Base-by-base conservation (phyloP, 2,797 vertebrate genomes). In the Craterocephalus amniculus region DNA sequence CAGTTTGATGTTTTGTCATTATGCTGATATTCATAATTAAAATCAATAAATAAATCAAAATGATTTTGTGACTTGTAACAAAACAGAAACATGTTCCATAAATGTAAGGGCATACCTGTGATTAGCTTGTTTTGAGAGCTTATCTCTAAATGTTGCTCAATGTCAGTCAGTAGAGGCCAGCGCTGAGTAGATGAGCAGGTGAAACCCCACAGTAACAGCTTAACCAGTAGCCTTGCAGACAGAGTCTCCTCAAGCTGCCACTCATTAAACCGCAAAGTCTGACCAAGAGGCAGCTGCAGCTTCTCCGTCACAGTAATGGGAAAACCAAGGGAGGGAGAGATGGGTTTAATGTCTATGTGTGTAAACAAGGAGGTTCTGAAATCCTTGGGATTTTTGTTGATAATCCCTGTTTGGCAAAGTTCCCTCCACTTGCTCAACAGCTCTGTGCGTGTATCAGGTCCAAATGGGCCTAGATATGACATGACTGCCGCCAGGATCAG, bases 391-490 rank as follows among this genome's bases (percentile, higher is more conserved):
- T 88, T 88, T 22, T 85, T 57, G 8, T 85, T 14, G 13, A 95
- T 91, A 52, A 43, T 82, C 56, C 87, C 91, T 22, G 93, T 94
- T 8, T 76, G 73, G 51, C 94, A 96, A 6, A 96, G 55, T 2
- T 81, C 79, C 71, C 79, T 89, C 96, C 96, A 97, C 79, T 95
- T 96, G 57, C 72, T 76, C n/a, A 96, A 67, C 2, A 98, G 83
- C 63, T 95, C 93, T 31, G 80, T 70, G 16, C 94, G 93, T 14
- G 90, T 48, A 1, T 68, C 49, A 7, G 94, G 76, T 5, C 86
- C 81, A 71, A 98, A 96, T 12, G 94, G 93, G 13, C 96, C 96
- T 63, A 95, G 86, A 83, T 97, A 97, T 9, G 90, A 68, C 12
- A 95, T 45, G 20, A 89, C 68, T 0, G 95, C 95, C 4, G 96